Percentiles rank a stretch among this genome's conserved stretches.
Conservation (phyloP, 2,888 invertebrate genomes). For the Ophioninae sp. region DNA sequence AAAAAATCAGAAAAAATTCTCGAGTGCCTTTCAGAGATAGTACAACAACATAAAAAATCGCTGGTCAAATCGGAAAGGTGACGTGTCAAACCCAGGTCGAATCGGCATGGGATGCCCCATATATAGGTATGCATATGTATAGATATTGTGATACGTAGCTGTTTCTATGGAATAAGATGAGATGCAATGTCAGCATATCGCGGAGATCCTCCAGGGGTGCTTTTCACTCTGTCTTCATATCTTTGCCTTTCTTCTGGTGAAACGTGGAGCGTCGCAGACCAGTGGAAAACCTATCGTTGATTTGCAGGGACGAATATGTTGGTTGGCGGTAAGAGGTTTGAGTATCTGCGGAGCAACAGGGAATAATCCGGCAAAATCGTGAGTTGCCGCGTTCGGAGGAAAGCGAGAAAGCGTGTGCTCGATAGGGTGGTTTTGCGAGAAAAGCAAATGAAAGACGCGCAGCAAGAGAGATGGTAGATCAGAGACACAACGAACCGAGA, state of each 20-base stretch:
- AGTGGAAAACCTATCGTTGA: slow-evolving; percentile 27
- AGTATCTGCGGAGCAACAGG: slow-evolving; percentile 65
- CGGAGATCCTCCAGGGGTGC: slow-evolving; percentile 54
- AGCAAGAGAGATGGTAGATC: slow-evolving; percentile 38
- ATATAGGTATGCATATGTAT: not conserved
- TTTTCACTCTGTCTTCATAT: slow-evolving; percentile 40
- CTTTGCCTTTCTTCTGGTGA: slow-evolving; percentile 4
- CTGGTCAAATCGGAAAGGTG: too few species aligned
- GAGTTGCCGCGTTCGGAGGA: slow-evolving; percentile 32
- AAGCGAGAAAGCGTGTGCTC: slow-evolving; percentile 26
- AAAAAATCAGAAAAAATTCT: too few species aligned
- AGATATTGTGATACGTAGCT: not conserved
- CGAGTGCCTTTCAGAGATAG: too few species aligned
- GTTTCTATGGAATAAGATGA: slow-evolving; percentile 28
- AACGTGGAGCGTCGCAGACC: slow-evolving; percentile 15
- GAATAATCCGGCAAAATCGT: slow-evolving; percentile 50
- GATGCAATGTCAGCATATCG: slow-evolving; percentile 72
- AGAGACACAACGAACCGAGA: slow-evolving; percentile 68
- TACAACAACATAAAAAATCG: too few species aligned
- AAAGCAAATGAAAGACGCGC: slow-evolving; percentile 17
- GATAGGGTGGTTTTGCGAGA: slow-evolving; percentile 31
- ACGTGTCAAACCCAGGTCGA: too few species aligned
- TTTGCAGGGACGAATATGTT: slow-evolving; percentile 1
- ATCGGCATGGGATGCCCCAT: too few species aligned
- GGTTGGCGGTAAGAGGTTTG: slow-evolving; percentile 50